Evolutionary conservation across 2,888 invertebrate genomes (phyloP).

Genomic region (Tipula helvola): DNA sequence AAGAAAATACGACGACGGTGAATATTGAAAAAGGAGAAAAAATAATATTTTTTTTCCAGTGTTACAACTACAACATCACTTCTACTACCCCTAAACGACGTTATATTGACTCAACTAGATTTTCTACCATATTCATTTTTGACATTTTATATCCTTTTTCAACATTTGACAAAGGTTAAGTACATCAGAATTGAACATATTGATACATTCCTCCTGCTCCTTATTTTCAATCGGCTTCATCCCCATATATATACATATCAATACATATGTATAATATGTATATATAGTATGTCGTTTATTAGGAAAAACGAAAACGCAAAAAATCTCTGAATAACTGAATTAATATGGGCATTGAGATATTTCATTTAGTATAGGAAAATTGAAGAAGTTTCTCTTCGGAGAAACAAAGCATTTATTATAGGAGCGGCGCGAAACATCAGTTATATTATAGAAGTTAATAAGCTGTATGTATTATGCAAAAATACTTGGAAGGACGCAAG

Average conservation of each 20-base stretch:
- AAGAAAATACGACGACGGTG: not conserved
- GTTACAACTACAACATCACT: not conserved
- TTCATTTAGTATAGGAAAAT: not conserved
- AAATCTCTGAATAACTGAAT: not conserved
- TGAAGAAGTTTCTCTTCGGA: not conserved
- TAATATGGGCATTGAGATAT: not conserved
- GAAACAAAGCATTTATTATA: not conserved
- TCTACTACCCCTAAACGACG: not conserved
- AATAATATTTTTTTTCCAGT: not conserved
- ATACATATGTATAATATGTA: not conserved
- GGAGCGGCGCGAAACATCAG: not conserved
- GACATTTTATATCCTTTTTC: conserved; percentile 11
- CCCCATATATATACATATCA: not conserved
- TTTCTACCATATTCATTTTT: conserved; percentile 6
- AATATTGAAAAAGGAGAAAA: not conserved
- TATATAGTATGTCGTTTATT: not conserved
- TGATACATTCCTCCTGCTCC: conserved; percentile 5
- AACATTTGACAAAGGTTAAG: conserved; percentile 10
- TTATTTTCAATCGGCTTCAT: not conserved
- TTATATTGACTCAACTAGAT: conserved; percentile 7
- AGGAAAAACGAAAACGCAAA: not conserved
- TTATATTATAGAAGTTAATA: not conserved
- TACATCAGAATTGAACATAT: not conserved
- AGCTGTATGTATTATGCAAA: too few species aligned
- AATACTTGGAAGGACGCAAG: too few species aligned